Conservation (phyloP, 1,140 invertebrate species). For the Leptonema lineaticorne region DNA sequence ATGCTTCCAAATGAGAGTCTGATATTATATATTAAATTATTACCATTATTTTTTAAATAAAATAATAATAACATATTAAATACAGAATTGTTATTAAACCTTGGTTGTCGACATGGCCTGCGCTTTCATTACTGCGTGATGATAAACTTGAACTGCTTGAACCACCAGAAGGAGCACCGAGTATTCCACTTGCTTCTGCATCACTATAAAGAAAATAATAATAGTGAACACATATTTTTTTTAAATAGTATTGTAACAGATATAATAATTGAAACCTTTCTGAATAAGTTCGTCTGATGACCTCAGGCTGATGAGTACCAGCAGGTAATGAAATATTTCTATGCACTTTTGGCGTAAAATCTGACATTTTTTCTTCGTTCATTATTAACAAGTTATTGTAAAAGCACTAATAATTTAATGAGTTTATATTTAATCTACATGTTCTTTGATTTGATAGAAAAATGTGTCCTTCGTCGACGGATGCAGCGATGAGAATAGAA, state of each 20-base stretch:
- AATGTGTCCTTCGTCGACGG: not conserved
- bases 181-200: slow-evolving; percentile 46
- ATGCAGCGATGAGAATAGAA: not conserved
- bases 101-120: slow-evolving; percentile 48
- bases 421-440: not conserved
- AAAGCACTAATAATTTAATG: too few species aligned
- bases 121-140: slow-evolving; percentile 54
- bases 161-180: slow-evolving; percentile 52
- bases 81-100: slow-evolving; percentile 41
- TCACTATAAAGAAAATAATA: slow-evolving; percentile 28
- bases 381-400: too few species aligned
- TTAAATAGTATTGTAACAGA: slow-evolving; percentile 17
- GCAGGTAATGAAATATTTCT: slow-evolving; percentile 54
- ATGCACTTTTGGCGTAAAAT: slow-evolving; percentile 44
- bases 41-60: not conserved
- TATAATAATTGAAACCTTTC: slow-evolving; percentile 48
- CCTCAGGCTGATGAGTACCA: slow-evolving; percentile 49
- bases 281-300: slow-evolving; percentile 50
- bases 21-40: not conserved
- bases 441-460: not conserved
- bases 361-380: slow-evolving; percentile 21
- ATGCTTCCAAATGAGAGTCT: slow-evolving; percentile 53
- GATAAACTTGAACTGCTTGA: slow-evolving; percentile 55
- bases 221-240: not conserved
- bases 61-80: not conserved